Percentiles rank a stretch among this genome's conserved stretches.
Evolutionary conservation across 2,797 vertebrate species (phyloP).

Genomic region (Rhodeus uyekii): DNA sequence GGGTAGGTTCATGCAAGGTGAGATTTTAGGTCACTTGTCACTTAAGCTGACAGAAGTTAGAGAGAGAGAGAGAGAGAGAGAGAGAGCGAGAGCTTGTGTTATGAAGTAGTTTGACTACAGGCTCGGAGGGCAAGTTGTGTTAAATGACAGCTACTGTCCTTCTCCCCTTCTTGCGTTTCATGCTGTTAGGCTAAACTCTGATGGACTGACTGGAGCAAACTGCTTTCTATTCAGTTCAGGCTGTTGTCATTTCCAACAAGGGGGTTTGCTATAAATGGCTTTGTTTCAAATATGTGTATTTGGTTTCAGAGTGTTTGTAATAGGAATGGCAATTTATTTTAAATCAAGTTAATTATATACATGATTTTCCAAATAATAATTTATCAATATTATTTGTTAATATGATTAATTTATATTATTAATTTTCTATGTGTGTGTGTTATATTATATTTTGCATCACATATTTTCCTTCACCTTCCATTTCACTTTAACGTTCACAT

Average conservation of each 20-base stretch:
- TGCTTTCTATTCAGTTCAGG: conserved; percentile 13
- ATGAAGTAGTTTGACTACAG: conserved; percentile 53
- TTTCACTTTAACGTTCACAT: too few species aligned
- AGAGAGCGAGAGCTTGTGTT: conserved; percentile 32
- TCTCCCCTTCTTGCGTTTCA: conserved; percentile 15
- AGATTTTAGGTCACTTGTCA: conserved; percentile 74
- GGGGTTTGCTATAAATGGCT: background rate
- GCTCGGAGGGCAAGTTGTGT: conserved; percentile 61
- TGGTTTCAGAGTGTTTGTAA: background rate
- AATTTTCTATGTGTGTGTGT: too few species aligned
- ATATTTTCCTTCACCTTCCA: too few species aligned
- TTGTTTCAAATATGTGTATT: background rate
- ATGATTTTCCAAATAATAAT: background rate
- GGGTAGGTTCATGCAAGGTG: conserved; percentile 69
- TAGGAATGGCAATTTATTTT: background rate
- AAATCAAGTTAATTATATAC: background rate
- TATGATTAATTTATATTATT: too few species aligned
- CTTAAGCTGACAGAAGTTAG: conserved; percentile 63
- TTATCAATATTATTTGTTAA: background rate
- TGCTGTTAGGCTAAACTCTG: conserved; percentile 27
- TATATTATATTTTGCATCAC: too few species aligned
- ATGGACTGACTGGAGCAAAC: conserved; percentile 2
- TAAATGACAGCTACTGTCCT: conserved; percentile 64
- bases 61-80: conserved; percentile 47
- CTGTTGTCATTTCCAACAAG: background rate